Conservation (phyloP, 1,140 invertebrate genomes). For the Drosophila pandora region DNA sequence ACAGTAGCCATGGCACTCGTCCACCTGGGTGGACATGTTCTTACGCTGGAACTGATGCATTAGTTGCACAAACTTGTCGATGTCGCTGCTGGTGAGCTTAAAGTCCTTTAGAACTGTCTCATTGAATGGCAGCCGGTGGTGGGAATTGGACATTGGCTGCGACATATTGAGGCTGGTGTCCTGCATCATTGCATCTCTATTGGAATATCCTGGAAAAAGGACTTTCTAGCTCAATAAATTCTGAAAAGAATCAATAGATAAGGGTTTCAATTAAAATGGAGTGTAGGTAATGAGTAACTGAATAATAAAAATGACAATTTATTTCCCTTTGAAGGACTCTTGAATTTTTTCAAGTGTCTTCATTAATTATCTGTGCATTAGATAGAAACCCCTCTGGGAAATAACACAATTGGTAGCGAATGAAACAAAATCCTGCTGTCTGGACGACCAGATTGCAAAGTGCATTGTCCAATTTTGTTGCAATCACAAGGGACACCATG, state of each 20-base stretch:
- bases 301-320: no score
- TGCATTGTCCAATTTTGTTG: background rate
- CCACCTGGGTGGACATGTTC: slow-evolving; percentile 36
- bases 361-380: no score
- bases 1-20: slow-evolving; percentile 72
- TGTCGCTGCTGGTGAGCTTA: slow-evolving; percentile 42
- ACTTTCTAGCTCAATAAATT: background rate
- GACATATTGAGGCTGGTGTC: slow-evolving; percentile 36
- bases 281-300: no score
- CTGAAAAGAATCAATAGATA: background rate
- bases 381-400: background rate
- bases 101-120: slow-evolving; percentile 40
- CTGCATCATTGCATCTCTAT: slow-evolving; percentile 44
- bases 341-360: no score
- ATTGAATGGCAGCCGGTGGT: slow-evolving; percentile 24
- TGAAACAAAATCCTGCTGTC: background rate
- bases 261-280: background rate
- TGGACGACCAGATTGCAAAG: background rate
- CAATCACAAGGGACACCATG: background rate
- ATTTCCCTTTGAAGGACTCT: no score
- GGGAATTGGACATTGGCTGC: slow-evolving; percentile 4
- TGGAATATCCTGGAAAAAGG: background rate
- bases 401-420: background rate
- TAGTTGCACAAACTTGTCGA: slow-evolving; percentile 53
- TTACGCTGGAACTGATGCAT: slow-evolving; percentile 47